Base-by-base conservation (phyloP, 2,797 vertebrate species). In the Apogon hyalosoma region DNA sequence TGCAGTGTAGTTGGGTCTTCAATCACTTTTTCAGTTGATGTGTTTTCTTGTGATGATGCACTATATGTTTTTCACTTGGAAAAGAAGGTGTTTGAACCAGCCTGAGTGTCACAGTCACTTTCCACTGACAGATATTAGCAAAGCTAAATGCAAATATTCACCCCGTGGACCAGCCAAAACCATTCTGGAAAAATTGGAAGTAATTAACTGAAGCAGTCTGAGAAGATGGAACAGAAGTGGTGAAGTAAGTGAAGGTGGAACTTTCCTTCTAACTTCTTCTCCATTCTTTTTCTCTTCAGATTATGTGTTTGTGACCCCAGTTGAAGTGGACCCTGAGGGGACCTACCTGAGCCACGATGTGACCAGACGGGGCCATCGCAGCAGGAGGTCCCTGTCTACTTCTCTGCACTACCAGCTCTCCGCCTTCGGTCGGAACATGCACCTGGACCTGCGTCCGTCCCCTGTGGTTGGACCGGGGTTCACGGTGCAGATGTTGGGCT, bases 361-460 rank as follows among this genome's bases (percentile, higher is more conserved):
- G 88, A 90, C 88, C 90, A 88, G 94, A 85, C 90, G 58, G 64
- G 82, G 89, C 85, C 92, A 93, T 72, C 94, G 97, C 84, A 94
- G 73, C 80, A 95, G 92, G 84, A 93, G 98, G 85, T 96, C 96
- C 1, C 77, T 94, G 28, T 91, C 83, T 33, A 88, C 84, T 1
- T 77, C 81, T 14, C 61, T 96, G 82, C 96, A 99, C 92, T 99
- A 97, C 93, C 93, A 59, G 58, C 93, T 99, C 86, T 95, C 95
- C 73, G 96, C 95, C 88, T 98, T 98, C 75, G 97, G 96, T 82
- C 95, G 92, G 90, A 95, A 98, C 75, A 92, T 98, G 80, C 95
- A 96, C 73, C 94, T 99, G 86, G 97, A 98, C 76, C 92, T 99
- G 77, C 92, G 87, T 57, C 94, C 94, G 1, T 95, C 97, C 3